phyloP scores from a whole-genome alignment of 2,888 invertebrate genomes.

The Dichetophora obliterata region DNA sequence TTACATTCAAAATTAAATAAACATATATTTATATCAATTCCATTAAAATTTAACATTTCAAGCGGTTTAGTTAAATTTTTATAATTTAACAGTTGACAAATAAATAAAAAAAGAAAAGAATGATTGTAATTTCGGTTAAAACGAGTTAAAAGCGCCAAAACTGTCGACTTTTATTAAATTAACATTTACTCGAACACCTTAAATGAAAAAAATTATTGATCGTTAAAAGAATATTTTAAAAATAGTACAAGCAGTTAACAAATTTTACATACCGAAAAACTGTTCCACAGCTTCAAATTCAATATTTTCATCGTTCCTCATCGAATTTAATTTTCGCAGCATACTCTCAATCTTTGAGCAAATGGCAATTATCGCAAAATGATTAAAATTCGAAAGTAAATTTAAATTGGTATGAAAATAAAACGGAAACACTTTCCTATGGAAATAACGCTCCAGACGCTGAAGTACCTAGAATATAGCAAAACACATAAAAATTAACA shows the following conservation, averaged over 20 bases:
- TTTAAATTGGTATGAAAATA: slow-evolving; percentile 45
- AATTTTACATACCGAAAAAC: slow-evolving; percentile 38
- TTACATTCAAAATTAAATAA: no score
- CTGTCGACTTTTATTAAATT: slow-evolving; percentile 42
- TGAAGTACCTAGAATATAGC: slow-evolving; percentile 39
- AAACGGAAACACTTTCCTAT: slow-evolving; percentile 30
- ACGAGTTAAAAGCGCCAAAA: slow-evolving; percentile 43
- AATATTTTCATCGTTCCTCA: neutral
- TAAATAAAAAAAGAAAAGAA: neutral
- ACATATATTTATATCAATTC: no score
- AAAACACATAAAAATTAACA: slow-evolving; percentile 15
- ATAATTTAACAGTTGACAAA: neutral
- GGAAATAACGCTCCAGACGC: slow-evolving; percentile 31
- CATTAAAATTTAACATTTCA: no score
- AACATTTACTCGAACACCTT: slow-evolving; percentile 42
- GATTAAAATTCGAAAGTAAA: slow-evolving; percentile 33
- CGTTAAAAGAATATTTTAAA: neutral
- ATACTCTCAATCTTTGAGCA: neutral
- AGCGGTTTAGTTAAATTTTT: no score
- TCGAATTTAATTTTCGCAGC: neutral
- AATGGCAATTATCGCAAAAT: neutral
- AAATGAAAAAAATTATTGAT: neutral
- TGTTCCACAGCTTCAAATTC: slow-evolving; percentile 37
- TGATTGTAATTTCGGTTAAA: slow-evolving; percentile 7
- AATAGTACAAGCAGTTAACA: neutral